These are phyloP conservation scores for Knipowitschia caucasica DNA, from an alignment of 2,797 vertebrate genomes.

Conservation along the genomic window DNA sequence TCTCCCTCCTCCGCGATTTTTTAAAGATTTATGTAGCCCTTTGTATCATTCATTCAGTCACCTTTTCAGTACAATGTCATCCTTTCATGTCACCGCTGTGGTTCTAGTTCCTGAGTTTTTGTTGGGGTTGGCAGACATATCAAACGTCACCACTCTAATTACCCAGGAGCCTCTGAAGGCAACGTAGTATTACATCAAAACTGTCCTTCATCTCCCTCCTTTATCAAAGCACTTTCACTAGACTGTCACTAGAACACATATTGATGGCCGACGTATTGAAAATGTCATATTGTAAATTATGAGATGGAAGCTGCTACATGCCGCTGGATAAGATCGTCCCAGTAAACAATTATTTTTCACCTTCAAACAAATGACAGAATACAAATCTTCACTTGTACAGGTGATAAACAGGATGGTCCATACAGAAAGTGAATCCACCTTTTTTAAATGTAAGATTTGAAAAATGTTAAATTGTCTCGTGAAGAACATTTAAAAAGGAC, in stretches of 20 bases:
- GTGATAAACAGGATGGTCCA: no score
- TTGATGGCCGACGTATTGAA: no score
- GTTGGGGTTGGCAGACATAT: constrained; percentile 20
- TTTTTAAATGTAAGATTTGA: no score
- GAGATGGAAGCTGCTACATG: no score
- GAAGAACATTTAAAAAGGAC: no score
- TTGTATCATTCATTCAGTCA: constrained; percentile 69
- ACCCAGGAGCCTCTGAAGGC: constrained; percentile 19
- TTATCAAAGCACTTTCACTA: neutral
- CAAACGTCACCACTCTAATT: constrained; percentile 33
- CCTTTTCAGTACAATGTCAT: constrained; percentile 32
- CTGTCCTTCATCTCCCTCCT: constrained; percentile 5
- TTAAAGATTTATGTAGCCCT: constrained; percentile 10
- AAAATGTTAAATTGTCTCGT: no score
- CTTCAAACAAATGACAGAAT: no score
- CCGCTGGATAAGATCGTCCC: no score
- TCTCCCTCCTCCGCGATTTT: neutral
- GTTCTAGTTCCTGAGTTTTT: constrained; percentile 42
- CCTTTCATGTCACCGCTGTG: constrained; percentile 46
- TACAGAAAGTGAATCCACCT: no score
- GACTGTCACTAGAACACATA: neutral
- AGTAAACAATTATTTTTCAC: no score
- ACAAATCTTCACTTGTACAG: no score
- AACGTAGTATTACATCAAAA: constrained; percentile 24
- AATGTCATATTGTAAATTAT: no score